Evolutionary conservation across 2,888 invertebrate genomes (phyloP).

Genomic region (Campoplex nolae): DNA sequence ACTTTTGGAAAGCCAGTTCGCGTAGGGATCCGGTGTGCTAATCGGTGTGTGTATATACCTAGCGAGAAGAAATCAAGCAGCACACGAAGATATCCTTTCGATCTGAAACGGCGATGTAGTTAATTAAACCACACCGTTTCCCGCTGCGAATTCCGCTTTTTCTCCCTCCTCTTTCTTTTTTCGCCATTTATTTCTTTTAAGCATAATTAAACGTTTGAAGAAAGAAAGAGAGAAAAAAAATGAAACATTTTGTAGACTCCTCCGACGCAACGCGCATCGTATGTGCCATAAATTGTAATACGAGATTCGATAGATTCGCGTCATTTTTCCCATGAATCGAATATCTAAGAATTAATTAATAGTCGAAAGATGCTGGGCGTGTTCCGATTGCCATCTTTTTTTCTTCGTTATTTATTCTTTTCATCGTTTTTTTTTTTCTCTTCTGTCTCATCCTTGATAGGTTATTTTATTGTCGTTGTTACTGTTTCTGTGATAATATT

Average conservation of each 20-base stretch:
- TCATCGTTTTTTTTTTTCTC: not conserved
- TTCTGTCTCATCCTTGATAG: not conserved
- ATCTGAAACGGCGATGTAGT: slow-evolving; percentile 40
- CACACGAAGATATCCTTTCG: slow-evolving; percentile 26
- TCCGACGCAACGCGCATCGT: not conserved
- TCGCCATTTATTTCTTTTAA: not conserved
- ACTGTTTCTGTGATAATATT: not conserved
- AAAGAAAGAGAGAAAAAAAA: not conserved
- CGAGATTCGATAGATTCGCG: not conserved
- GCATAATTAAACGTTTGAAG: slow-evolving; percentile 21
- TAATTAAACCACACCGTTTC: slow-evolving; percentile 56
- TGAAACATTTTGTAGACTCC: not conserved
- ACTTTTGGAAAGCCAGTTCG: slow-evolving; percentile 53
- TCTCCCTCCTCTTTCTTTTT: not conserved
- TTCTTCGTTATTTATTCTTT: not conserved
- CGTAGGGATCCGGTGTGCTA: slow-evolving; percentile 42
- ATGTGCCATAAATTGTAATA: not conserved
- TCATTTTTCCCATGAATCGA: not conserved
- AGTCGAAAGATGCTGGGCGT: not conserved
- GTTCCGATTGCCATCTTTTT: not conserved
- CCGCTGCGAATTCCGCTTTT: slow-evolving; percentile 48
- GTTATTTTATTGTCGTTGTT: not conserved
- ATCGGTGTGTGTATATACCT: slow-evolving; percentile 2
- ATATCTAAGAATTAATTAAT: not conserved
- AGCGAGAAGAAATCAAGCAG: slow-evolving; percentile 48